Base-by-base conservation (phyloP, 2,797 vertebrate genomes). In the Notolabrus celidotus region DNA sequence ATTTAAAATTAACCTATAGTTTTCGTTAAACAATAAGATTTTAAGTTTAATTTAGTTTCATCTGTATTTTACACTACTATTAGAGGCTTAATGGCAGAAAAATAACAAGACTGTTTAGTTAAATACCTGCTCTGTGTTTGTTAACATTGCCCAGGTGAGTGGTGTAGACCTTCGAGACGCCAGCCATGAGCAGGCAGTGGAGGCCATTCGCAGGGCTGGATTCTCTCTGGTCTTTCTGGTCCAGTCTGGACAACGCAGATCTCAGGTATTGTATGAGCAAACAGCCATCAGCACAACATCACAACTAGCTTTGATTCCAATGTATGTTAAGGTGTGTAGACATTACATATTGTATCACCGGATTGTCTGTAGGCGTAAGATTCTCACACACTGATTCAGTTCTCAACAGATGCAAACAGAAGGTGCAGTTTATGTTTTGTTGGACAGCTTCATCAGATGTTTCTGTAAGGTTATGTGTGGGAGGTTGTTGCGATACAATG, bases 141-240 rank as follows among this genome's bases (percentile, higher is more conserved):
- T 67, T 60, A 45, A 43, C 20, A 56, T 67, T 53, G 11, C 39
- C 16, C 69, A 99, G 98, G 97, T 99, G 90, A 95, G 96, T 85
- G 96, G 95, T 68, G 93, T 96, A 92, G 96, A 99, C 88, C 93
- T 99, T 76, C 94, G 95, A 91, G 95, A 97, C 80, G 96, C 96
- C 81, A 99, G 97, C 89, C 97, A 99, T 0, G 97, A 99, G 80
- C 95, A 98, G 94, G 97, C 96, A 56, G 97, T 97, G 86, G 97
- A 99, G 91, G 96, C 95, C 80, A 99, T 99, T 91, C 96, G 97
- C 87, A 95, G 88, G 85, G 96, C 97, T 73, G 96, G 96, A 91
- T 95, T 96, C 88, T 93, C 94, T 31, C 95, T 99, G 82, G 89
- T 94, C 63, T 95, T 99, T 88, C 87, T 97, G 93, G 95, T 99